Conservation (phyloP, 2,888 invertebrate species). For the Synergus umbraculus region DNA sequence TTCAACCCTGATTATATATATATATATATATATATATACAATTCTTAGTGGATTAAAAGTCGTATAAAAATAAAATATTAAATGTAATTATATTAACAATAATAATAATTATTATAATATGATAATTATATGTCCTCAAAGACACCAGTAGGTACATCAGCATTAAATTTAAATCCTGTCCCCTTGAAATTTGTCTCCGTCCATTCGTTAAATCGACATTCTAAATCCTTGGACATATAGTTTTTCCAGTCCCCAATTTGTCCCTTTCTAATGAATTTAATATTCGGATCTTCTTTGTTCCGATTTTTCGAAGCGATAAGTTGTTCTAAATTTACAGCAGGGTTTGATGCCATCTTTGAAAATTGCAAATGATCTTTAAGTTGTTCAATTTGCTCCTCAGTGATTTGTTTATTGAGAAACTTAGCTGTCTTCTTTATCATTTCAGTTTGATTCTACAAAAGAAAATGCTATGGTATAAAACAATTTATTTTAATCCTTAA, state of each 20-base stretch:
- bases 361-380: conserved; percentile 88
- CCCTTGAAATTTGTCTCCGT: conserved; percentile 81
- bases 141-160: conserved; percentile 41
- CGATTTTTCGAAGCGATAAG: conserved; percentile 80
- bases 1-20: too few relatives aligned
- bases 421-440: conserved; percentile 84
- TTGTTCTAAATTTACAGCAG: conserved; percentile 86
- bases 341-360: conserved; percentile 89
- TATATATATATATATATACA: neutral
- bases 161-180: conserved; percentile 82
- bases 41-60: neutral
- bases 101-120: neutral
- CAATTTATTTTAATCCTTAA: neutral
- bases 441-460: conserved; percentile 82
- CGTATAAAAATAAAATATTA: neutral
- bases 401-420: conserved; percentile 84
- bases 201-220: conserved; percentile 86
- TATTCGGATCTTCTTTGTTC: conserved; percentile 78
- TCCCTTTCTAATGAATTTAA: conserved; percentile 87
- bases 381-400: conserved; percentile 83
- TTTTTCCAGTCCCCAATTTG: conserved; percentile 90
- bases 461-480: neutral
- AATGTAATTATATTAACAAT: neutral
- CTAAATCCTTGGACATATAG: conserved; percentile 86
- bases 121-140: conserved; percentile 37